Evolutionary conservation across 2,797 vertebrate genomes (phyloP).

Genomic region (Rhinoraja longicauda): DNA sequence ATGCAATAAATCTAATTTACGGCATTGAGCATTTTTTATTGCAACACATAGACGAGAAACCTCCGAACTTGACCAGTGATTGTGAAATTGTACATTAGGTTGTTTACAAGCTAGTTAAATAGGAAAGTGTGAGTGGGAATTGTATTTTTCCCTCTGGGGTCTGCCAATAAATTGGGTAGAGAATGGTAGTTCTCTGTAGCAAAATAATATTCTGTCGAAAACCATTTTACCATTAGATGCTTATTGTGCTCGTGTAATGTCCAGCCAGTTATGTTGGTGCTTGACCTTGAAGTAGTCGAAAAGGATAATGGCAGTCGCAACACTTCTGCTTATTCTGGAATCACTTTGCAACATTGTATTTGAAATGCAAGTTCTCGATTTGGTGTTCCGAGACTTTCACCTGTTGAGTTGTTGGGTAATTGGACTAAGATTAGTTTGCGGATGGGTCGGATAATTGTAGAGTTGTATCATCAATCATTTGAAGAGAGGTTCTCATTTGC

Average conservation of each 20-base stretch:
- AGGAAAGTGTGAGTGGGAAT: not conserved
- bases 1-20: not conserved
- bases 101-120: not conserved
- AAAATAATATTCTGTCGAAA: not conserved
- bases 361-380: not conserved
- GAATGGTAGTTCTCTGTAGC: not conserved
- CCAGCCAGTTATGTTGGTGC: not conserved
- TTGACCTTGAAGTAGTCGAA: not conserved
- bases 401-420: not conserved
- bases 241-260: not conserved
- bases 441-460: not conserved
- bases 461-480: not conserved
- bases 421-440: not conserved
- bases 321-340: not conserved
- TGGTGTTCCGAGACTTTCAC: not conserved
- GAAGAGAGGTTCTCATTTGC: not conserved
- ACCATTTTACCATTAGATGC: not conserved
- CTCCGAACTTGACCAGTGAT: not conserved
- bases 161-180: not conserved
- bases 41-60: not conserved
- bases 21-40: constrained; percentile 19
- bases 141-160: not conserved
- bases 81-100: not conserved
- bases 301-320: not conserved
- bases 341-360: not conserved